These are phyloP conservation scores for Malacoraja senta DNA, from an alignment of 2,797 vertebrate species.

Conservation along the genomic window DNA sequence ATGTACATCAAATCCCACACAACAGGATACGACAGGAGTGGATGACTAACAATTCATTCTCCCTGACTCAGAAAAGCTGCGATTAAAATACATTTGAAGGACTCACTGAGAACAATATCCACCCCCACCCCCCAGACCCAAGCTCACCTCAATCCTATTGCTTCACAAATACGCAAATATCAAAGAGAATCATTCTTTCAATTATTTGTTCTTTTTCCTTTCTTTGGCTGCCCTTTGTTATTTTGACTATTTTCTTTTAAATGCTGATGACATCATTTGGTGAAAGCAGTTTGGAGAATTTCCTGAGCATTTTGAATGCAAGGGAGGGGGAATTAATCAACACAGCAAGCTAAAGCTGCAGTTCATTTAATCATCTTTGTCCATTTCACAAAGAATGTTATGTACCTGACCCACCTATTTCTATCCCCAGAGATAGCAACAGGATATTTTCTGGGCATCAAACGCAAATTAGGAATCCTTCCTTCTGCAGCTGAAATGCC, in stretches of 20 bases:
- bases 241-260: constrained; percentile 21
- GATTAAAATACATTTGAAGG: constrained; percentile 26
- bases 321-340: neutral
- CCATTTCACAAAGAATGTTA: too few species aligned
- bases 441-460: neutral
- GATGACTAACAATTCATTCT: constrained; percentile 32
- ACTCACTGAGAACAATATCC: constrained; percentile 9
- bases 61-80: constrained; percentile 20
- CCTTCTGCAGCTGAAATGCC: too few species aligned
- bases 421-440: neutral
- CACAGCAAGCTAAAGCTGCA: neutral
- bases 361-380: neutral
- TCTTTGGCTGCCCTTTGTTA: constrained; percentile 27
- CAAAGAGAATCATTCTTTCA: constrained; percentile 16
- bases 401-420: neutral
- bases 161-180: neutral
- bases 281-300: constrained; percentile 14
- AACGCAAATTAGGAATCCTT: neutral
- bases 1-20: constrained; percentile 24
- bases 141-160: constrained; percentile 27
- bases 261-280: constrained; percentile 13
- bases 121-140: neutral
- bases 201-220: neutral
- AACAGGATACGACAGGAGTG: constrained; percentile 18
- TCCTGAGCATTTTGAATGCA: neutral